These are phyloP conservation scores for Cryptocephalus moraei DNA, from an alignment of 2,888 invertebrate species.

Conservation along the genomic window DNA sequence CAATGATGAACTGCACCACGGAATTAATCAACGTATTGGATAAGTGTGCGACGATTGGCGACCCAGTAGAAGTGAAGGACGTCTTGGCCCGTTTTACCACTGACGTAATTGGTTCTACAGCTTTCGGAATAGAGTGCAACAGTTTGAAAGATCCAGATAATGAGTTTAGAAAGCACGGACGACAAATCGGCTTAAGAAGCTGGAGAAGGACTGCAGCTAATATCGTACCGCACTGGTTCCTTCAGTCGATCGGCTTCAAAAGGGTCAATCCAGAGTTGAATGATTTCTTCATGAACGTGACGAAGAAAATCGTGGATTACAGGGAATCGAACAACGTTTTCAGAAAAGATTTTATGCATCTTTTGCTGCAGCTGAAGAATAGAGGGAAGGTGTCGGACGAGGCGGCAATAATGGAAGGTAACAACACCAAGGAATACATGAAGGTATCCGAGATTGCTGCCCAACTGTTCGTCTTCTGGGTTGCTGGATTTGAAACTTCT, in stretches of 20 bases:
- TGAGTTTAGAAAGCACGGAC: conserved; percentile 32
- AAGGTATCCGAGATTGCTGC: conserved; percentile 5
- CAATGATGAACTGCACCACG: conserved; percentile 41
- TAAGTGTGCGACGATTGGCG: conserved; percentile 6
- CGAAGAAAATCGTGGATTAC: neutral
- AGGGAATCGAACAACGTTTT: neutral
- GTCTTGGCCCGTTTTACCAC: conserved; percentile 45
- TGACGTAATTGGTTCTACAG: conserved; percentile 47
- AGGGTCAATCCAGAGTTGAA: no score
- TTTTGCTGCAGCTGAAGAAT: neutral
- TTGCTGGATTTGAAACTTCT: conserved; percentile 21
- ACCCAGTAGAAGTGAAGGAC: conserved; percentile 29
- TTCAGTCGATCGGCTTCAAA: no score
- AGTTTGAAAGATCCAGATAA: conserved; percentile 42
- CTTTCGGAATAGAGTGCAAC: conserved; percentile 48
- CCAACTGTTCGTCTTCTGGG: conserved; percentile 17
- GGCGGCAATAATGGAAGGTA: neutral
- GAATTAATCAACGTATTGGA: conserved; percentile 12
- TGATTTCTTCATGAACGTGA: no score
- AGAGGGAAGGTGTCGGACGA: neutral
- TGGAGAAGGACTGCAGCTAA: no score
- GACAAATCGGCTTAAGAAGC: conserved; percentile 7
- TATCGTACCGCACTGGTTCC: no score
- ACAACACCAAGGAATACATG: neutral
- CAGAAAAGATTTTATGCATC: neutral